phyloP scores from a whole-genome alignment of 2,888 invertebrate species.

The Cyclophora albipunctata region DNA sequence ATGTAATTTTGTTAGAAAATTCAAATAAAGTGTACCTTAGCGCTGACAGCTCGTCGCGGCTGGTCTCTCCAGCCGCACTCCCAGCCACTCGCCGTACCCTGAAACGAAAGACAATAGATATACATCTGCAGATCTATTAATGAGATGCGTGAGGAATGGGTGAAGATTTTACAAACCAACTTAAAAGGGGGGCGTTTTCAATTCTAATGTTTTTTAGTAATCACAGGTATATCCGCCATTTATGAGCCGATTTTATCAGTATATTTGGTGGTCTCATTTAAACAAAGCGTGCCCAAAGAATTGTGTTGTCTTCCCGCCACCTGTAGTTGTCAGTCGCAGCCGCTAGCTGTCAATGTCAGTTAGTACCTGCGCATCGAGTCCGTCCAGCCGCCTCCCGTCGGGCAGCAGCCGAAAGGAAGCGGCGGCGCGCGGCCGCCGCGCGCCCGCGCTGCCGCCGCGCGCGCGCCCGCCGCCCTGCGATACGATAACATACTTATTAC shows the following conservation, averaged over 20 bases:
- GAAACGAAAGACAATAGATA: neutral
- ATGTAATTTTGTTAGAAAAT: too few species aligned
- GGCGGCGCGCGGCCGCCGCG: slow-evolving; percentile 23
- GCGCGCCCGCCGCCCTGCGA: slow-evolving; percentile 48
- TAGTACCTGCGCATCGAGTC: slow-evolving; percentile 7
- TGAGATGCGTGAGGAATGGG: too few species aligned
- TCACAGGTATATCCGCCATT: too few species aligned
- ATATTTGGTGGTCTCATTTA: too few species aligned
- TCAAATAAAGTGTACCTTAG: slow-evolving; percentile 44
- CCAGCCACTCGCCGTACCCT: slow-evolving; percentile 32
- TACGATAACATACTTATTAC: too few species aligned
- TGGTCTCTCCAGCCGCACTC: slow-evolving; percentile 50
- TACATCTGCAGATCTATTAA: neutral
- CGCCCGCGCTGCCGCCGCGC: slow-evolving; percentile 42
- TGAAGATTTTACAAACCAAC: too few species aligned
- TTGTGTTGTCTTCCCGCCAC: too few species aligned
- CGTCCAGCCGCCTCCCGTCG: slow-evolving; percentile 28
- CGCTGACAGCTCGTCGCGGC: slow-evolving; percentile 54
- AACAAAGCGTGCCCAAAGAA: too few species aligned
- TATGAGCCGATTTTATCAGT: too few species aligned
- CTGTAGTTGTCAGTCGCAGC: too few species aligned
- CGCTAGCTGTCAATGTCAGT: neutral
- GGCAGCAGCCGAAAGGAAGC: slow-evolving; percentile 56
- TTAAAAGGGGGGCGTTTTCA: too few species aligned
- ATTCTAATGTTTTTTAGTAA: too few species aligned